Evolutionary conservation across 2,888 invertebrate genomes (phyloP), one percentile per base, ranked within the genome.

Genomic region (Platycheirus rosarum): DNA sequence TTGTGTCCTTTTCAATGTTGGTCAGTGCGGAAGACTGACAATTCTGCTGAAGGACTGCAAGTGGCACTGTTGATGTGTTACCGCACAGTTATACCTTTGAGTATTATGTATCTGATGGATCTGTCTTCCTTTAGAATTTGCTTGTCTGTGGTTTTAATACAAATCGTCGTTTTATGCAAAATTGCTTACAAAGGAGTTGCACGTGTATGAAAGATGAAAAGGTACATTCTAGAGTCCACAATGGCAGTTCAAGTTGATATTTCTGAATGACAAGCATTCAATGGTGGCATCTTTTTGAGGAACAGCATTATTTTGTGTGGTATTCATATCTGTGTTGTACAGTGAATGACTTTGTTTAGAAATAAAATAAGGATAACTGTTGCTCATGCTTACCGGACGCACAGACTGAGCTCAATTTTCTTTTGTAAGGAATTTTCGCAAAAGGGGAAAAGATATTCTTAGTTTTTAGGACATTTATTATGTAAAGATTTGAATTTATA

Each of bases 21-120:
- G 68, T 77, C 71, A 68, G 55, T 73, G 82, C 51, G 55, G 37
- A 63, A 68, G 82, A 82, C 37, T 71, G 77, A 77, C 71, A 73
- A 44, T 65, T 49, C 35, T 63, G 63, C 55, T 46, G 37, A 14
- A 37, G 20, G 37, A 48, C 71, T 82, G 82, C 77, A 82, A 82
- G 62, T 82, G 82, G 71, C 82, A 82, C 42, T 63, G 60, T 65
- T 69, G 66, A 62, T 77, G 49, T 66, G 51, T 35, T 60, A 44
- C 51, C 69, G 42, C 57, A 57, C 42, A 35, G 40, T 18, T 48
- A 44, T 4, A 35, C 18, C 23, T 75, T 26, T 23, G 8, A 14
- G 23, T 20, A 57, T 53, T 53, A 53, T 57, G 37, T 40, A 26
- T 11, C n/a, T n/a, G n/a, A n/a, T n/a, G n/a, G n/a, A n/a, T n/a